These are phyloP conservation scores for Alectura lathami DNA, from an alignment of 2,113 vertebrate genomes.

Conservation along the genomic window DNA sequence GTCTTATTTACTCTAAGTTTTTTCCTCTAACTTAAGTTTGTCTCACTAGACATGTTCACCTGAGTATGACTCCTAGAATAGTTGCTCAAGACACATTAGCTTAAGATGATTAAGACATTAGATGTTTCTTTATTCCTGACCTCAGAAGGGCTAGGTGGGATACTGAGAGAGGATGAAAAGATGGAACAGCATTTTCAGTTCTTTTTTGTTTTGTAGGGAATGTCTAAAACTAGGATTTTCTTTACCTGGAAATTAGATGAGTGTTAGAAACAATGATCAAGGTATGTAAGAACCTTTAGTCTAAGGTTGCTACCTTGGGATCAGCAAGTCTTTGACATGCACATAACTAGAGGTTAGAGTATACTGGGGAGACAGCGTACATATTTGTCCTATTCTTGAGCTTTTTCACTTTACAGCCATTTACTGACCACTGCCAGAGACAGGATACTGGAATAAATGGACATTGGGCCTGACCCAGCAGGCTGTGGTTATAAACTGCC, in stretches of 20 bases:
- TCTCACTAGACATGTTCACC: background rate
- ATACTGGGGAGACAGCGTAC: background rate
- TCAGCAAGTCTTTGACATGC: background rate
- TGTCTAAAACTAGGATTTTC: background rate
- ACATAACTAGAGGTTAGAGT: background rate
- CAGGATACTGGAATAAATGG: background rate
- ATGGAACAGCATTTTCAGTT: background rate
- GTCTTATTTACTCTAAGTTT: background rate
- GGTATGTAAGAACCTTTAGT: background rate
- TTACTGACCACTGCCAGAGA: slow-evolving; percentile 18
- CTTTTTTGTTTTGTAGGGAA: background rate
- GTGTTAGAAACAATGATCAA: background rate
- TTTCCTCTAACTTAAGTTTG: background rate
- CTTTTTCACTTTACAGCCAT: slow-evolving; percentile 27
- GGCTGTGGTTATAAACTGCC: slow-evolving; percentile 15
- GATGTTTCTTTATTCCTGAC: background rate
- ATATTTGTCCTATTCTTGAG: background rate
- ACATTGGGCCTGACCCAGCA: background rate
- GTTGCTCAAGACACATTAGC: background rate
- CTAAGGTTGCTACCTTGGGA: background rate
- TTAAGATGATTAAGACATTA: background rate
- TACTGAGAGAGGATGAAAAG: background rate
- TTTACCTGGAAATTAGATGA: background rate
- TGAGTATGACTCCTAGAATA: background rate
- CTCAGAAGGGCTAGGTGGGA: background rate